Evolutionary conservation across 2,797 vertebrate species (phyloP), one percentile per base, ranked within the genome.

Genomic region (Falco cherrug): DNA sequence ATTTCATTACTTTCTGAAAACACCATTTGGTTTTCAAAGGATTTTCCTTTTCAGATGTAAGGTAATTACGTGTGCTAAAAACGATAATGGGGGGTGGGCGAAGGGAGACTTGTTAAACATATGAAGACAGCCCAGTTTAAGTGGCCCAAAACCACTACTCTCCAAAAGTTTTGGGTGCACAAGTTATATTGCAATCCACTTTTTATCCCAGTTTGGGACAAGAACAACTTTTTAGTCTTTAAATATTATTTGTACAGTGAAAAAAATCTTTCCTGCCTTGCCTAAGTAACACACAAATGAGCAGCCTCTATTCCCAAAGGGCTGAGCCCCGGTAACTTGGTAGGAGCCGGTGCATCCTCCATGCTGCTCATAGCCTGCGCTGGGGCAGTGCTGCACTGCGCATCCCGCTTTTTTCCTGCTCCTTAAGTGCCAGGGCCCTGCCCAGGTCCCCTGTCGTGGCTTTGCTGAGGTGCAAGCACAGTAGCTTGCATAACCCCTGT

Each of bases 281-380:
- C 57, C 50, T 9, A 77, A 39, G 65, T 24, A n/a, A 17, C 35
- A 45, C 7, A 12, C 3, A 57, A 74, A 48, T 9, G 25, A 54
- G 26, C 17, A 47, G 16, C 20, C 14, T 22, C 0, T 8, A 13
- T 35, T 64, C 28, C 63, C 48, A 28, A 48, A 37, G 22, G 28
- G 9, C 28, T 33, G 61, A 41, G 22, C 26, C 37, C 19, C 1
- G 1, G 41, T 16, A 6, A 3, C 28, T 7, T 29, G 5, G 28
- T 3, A 3, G 48, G 24, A 39, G 31, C 41, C 7, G 2, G 11
- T 33, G 17, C 53, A 31, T 25, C 22, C 51, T 37, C 47, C 0
- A 0, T 3, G 1, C 31, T 4, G 5, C 9, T 2, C 48, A 17
- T 8, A 16, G 11, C 24, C 37, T 5, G 1, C 2, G 1, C 21